Percentiles rank a stretch among this genome's conserved stretches.
phyloP scores from a whole-genome alignment of 1,140 invertebrate genomes.

The Macrocentrus cingulum region DNA sequence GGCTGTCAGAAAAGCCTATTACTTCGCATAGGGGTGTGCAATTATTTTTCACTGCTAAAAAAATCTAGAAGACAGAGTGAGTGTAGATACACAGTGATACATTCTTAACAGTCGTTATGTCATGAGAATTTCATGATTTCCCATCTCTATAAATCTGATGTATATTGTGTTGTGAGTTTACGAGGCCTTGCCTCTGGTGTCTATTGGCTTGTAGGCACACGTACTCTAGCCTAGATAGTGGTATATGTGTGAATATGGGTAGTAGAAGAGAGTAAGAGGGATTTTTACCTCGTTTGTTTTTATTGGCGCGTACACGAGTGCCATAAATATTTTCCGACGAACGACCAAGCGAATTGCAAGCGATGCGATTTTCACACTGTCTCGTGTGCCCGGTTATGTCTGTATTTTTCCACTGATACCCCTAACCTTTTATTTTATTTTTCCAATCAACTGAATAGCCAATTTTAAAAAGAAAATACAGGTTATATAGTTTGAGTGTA shows the following conservation, averaged over 20 bases:
- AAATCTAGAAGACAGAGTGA: not conserved
- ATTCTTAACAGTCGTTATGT: not conserved
- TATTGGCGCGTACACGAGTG: constrained; percentile 11
- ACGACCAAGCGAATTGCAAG: constrained; percentile 3
- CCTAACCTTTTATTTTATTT: not conserved
- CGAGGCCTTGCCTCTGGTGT: not conserved
- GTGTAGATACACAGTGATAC: not conserved
- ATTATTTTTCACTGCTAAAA: too few species aligned
- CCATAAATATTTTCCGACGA: constrained; percentile 17
- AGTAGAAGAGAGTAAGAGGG: not conserved
- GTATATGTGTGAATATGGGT: not conserved
- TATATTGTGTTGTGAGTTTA: constrained; percentile 12
- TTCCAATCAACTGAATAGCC: not conserved
- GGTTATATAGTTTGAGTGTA: too few species aligned
- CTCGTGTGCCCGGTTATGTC: not conserved
- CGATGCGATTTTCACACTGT: constrained; percentile 16
- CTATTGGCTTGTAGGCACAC: too few species aligned
- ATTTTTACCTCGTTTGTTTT: constrained; percentile 19
- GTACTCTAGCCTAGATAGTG: not conserved
- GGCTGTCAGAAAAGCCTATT: too few species aligned
- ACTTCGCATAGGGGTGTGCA: too few species aligned
- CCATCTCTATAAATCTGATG: constrained; percentile 19
- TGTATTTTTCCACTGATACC: not conserved
- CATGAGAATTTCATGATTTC: constrained; percentile 15
- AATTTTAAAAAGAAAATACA: too few species aligned